These are phyloP conservation scores for Hyla sarda DNA, from an alignment of 2,113 vertebrate genomes.

Conservation along the genomic window DNA sequence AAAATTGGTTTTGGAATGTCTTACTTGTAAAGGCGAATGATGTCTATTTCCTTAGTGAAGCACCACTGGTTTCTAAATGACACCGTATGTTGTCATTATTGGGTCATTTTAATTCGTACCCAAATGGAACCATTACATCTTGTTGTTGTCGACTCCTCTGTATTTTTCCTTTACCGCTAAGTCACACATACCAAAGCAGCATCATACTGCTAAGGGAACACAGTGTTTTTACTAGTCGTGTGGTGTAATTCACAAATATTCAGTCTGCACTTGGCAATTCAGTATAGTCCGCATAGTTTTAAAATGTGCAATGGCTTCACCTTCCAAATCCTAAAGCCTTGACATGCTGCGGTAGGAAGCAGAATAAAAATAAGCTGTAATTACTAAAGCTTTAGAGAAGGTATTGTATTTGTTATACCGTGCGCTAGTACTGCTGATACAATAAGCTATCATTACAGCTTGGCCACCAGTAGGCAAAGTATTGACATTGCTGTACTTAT, in stretches of 20 bases:
- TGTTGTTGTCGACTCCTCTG: constrained; percentile 1
- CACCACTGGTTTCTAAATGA: not conserved
- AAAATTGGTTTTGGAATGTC: constrained; percentile 9
- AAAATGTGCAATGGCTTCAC: constrained; percentile 37
- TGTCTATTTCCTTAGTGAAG: constrained; percentile 2
- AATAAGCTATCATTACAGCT: constrained; percentile 48
- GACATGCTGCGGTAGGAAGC: constrained; percentile 37
- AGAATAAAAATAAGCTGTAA: constrained; percentile 48
- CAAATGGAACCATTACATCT: constrained; percentile 27
- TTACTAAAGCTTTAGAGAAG: constrained; percentile 56
- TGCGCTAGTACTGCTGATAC: constrained; percentile 29
- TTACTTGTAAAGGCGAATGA: not conserved
- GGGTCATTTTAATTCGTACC: not conserved
- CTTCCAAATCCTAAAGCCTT: constrained; percentile 57
- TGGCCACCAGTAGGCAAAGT: constrained; percentile 17
- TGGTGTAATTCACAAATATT: constrained; percentile 54
- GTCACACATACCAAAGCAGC: constrained; percentile 44
- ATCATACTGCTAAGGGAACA: constrained; percentile 48
- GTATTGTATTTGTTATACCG: constrained; percentile 34
- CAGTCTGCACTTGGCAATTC: constrained; percentile 56
- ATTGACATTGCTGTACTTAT: not conserved
- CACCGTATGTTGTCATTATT: not conserved
- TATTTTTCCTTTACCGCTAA: constrained; percentile 35
- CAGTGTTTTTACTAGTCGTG: constrained; percentile 54
- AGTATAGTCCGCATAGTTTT: constrained; percentile 57